These are phyloP conservation scores for Carpatolechia fugitivella DNA, from an alignment of 2,888 invertebrate genomes.

Conservation along the genomic window DNA sequence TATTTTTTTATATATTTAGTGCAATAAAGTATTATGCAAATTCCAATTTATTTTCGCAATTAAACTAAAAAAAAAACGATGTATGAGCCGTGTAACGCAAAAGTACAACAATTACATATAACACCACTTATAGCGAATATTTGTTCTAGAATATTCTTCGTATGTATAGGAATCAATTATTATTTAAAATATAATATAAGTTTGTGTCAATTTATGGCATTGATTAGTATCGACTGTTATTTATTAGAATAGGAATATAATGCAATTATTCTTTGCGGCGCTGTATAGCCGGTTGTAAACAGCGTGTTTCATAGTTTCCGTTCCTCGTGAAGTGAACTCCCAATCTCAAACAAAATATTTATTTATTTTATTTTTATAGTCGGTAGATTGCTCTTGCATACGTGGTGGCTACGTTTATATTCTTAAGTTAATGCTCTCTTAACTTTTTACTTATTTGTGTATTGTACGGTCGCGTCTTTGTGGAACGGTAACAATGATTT, in stretches of 20 bases:
- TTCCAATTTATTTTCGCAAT: too few species aligned
- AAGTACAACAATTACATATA: slow-evolving; percentile 57
- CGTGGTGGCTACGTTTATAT: too few species aligned
- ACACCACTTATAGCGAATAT: slow-evolving; percentile 61
- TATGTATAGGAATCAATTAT: slow-evolving; percentile 39
- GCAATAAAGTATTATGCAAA: too few species aligned
- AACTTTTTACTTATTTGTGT: slow-evolving; percentile 1
- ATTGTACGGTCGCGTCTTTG: too few species aligned
- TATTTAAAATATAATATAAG: slow-evolving; percentile 35
- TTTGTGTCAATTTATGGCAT: slow-evolving; percentile 58
- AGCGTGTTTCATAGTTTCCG: too few species aligned
- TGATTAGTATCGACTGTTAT: slow-evolving; percentile 29
- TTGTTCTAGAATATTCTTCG: slow-evolving; percentile 69
- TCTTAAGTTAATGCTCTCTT: too few species aligned
- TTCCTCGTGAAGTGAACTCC: too few species aligned
- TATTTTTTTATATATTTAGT: neutral
- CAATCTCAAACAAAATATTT: too few species aligned
- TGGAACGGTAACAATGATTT: too few species aligned
- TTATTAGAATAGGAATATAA: slow-evolving; percentile 31
- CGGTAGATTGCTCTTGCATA: too few species aligned
- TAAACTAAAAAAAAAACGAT: neutral
- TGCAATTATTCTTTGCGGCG: slow-evolving; percentile 6
- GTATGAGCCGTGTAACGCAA: slow-evolving; percentile 42
- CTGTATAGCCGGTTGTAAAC: neutral
- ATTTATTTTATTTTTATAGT: too few species aligned